Base-by-base conservation (phyloP, 2,797 vertebrate genomes). In the Protosalanx chinensis region DNA sequence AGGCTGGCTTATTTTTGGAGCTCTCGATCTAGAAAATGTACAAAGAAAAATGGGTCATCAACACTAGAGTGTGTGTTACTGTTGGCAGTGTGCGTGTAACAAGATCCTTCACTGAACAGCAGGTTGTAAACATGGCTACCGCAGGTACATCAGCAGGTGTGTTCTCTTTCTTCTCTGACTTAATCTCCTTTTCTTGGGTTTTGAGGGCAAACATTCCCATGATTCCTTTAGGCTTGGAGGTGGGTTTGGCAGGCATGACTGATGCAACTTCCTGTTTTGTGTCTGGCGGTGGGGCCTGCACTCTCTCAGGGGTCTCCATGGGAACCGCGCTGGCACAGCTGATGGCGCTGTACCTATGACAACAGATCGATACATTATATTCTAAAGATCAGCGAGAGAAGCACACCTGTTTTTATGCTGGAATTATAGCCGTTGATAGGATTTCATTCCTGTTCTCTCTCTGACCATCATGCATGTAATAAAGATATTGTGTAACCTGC, bases 171-270 rank as follows among this genome's bases (percentile, higher is more conserved):
- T 78, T 72, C 72, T 95, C 95, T 0, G 72, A 58, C 80, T 94
- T 95, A 0, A 91, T 61, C 67, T 94, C 94, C 83, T 90, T 95
- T 33, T 68, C 91, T 72, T 92, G 93, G 64, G 75, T 66, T 79
- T 93, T 97, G 60, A 87, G 4, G 1, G 84, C 73, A 81, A 99
- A 96, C 95, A 98, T 93, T 80, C 93, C 96, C 95, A 97, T 94
- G 87, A 98, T 98, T 58, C 96, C 95, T 27, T 85, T 95, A 41
- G 89, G 89, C 76, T 94, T 95, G 0, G 84, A 0, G 29, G 87
- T 23, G 0, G 83, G 46, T 69, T 93, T 91, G 3, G 86, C 89
- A 13, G 87, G 37, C 1, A 82, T 0, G 0, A 1, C n/a, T 0
- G 89, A 37, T 46, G 71, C 85, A 13, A n/a, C 60, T 46, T 46